Percentiles rank a stretch among this genome's conserved stretches.
These are phyloP conservation scores for Etheostoma spectabile DNA, from an alignment of 2,113 vertebrate genomes.

Conservation along the genomic window DNA sequence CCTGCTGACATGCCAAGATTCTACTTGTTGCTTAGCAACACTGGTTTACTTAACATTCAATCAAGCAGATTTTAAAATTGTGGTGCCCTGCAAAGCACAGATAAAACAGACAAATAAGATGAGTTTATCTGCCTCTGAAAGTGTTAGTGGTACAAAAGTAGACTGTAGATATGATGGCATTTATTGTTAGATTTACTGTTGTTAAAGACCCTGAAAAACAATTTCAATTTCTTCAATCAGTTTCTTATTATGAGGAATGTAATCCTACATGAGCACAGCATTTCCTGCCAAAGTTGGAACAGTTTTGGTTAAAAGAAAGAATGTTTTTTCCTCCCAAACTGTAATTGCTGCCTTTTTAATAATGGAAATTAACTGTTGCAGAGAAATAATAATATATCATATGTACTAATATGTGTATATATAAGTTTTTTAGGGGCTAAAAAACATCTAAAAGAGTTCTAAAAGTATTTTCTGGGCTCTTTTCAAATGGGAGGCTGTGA, in stretches of 20 bases:
- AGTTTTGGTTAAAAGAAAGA: not conserved
- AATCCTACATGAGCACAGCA: not conserved
- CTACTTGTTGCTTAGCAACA: constrained; percentile 48
- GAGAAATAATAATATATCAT: too few species aligned
- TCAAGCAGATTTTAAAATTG: constrained; percentile 17
- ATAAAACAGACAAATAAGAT: constrained; percentile 7
- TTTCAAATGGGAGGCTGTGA: not conserved
- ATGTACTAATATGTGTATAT: too few species aligned
- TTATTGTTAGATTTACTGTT: not conserved
- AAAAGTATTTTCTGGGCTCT: not conserved
- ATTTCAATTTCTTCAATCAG: not conserved
- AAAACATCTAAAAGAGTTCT: not conserved
- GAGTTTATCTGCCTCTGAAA: constrained; percentile 1
- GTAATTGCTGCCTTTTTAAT: not conserved
- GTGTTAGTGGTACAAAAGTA: constrained; percentile 4
- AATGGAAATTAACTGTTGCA: not conserved
- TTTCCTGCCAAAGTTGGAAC: not conserved
- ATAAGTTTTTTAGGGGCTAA: not conserved
- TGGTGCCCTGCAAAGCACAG: constrained; percentile 22
- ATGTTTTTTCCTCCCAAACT: not conserved
- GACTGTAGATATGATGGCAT: not conserved
- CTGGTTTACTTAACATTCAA: constrained; percentile 25
- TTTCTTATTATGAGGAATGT: not conserved
- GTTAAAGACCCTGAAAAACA: not conserved
- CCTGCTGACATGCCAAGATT: constrained; percentile 21